Conservation (phyloP, 2,113 vertebrate species). For the Alethe castanea region DNA sequence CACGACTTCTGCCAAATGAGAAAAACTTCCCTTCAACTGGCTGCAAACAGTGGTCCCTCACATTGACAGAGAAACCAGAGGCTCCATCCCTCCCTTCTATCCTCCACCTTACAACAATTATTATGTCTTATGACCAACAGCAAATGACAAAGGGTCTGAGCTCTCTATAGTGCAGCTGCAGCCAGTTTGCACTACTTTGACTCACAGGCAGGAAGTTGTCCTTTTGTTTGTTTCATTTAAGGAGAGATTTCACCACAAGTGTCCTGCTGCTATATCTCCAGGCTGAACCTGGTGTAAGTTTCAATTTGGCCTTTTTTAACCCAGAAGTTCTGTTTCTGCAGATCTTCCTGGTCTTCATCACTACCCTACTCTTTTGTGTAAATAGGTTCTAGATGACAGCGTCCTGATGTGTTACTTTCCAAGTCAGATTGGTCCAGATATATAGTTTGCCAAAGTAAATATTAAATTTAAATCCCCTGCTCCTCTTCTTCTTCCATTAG, state of each 20-base stretch:
- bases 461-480: background rate
- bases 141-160: background rate
- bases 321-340: background rate
- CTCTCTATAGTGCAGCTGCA: background rate
- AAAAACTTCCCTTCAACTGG: background rate
- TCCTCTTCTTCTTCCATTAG: background rate
- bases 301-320: background rate
- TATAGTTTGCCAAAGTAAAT: background rate
- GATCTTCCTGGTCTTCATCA: background rate
- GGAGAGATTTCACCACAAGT: background rate
- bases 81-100: background rate
- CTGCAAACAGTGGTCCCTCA: background rate
- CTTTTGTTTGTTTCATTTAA: background rate
- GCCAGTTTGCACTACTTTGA: accelerated
- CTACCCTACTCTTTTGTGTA: background rate
- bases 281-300: background rate
- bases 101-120: background rate
- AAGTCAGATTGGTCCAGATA: background rate
- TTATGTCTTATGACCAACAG: background rate
- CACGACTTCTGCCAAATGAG: background rate
- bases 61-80: background rate
- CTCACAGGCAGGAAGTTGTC: background rate
- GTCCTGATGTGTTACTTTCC: background rate
- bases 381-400: background rate
- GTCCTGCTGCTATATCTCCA: background rate